Evolutionary conservation across 2,888 invertebrate genomes (phyloP), one percentile per base, ranked within the genome.

Genomic region (Seira ritae): DNA sequence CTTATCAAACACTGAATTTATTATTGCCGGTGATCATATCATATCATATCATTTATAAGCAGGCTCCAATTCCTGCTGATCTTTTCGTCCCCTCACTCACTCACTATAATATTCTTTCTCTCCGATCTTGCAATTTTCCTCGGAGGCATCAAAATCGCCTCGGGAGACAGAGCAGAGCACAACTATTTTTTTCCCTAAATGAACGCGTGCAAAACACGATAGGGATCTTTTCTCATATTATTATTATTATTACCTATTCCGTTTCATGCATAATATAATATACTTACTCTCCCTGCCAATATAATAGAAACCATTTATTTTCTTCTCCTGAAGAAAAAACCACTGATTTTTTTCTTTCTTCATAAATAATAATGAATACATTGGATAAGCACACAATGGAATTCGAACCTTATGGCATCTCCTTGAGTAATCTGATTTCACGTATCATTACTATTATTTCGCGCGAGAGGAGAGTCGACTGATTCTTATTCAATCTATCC

Each of bases 351-450:
- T 55, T 23, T 71, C n/a, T 2, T 6, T 22, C 12, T 19, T 17
- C 15, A 60, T 60, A 55, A 8, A 12, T 23, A n/a, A 31, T 31
- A 37, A 17, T 24, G 31, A 15, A 67, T 42, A 50, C 6, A 72
- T 31, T 60, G 46, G 24, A 20, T 17, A n/a, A 17, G 19, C 22
- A 72, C 22, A 74, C 62, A 46, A 62, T 69, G 80, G 80, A 75
- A 74, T 80, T 80, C 23, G 80, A 75, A 75, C 80, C 80, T 80
- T 80, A 80, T 80, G 80, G 75, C 80, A 68, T 74, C 68, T 74
- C 80, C 74, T 68, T 75, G 24, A 46, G 73, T 80, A 73, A 80
- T 80, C 74, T 80, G 80, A 80, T 80, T 80, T 80, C 80, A 17
- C 68, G 73, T 74, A 68, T 55, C 55, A 17, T 68, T 73, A 79